These are phyloP conservation scores for Meleagris gallopavo DNA, from an alignment of 2,113 vertebrate genomes.

Conservation along the genomic window DNA sequence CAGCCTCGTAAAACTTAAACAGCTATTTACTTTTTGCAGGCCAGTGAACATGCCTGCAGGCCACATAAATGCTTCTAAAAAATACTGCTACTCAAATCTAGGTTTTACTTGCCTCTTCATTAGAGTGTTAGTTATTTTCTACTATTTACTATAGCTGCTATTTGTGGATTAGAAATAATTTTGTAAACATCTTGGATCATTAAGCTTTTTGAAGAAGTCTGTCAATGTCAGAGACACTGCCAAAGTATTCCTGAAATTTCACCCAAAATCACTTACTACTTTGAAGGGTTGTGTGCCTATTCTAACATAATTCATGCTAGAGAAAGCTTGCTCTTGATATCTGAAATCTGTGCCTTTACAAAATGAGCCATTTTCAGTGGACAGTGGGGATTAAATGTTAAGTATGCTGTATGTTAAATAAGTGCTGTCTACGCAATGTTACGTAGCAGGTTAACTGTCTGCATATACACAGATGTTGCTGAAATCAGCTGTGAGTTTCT, in stretches of 20 bases:
- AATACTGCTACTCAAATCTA: not conserved
- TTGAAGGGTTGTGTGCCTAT: not conserved
- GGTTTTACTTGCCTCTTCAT: not conserved
- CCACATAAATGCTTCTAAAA: not conserved
- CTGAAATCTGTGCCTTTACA: not conserved
- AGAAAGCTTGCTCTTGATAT: not conserved
- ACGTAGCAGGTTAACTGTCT: fast-evolving
- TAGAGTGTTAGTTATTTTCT: not conserved
- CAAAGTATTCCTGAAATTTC: not conserved
- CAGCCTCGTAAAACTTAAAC: not conserved
- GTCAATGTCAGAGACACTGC: not conserved
- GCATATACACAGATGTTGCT: not conserved
- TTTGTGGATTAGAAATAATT: not conserved
- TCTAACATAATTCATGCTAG: not conserved
- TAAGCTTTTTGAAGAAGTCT: not conserved
- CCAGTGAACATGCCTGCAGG: not conserved
- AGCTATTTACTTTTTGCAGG: not conserved
- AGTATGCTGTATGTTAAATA: not conserved
- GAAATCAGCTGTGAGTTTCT: not conserved
- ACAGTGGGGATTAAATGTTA: not conserved
- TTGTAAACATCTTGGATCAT: not conserved
- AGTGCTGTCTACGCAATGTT: not conserved
- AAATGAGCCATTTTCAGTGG: not conserved
- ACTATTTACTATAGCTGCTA: not conserved
- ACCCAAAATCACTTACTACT: not conserved